phyloP scores from a whole-genome alignment of 2,888 invertebrate genomes.

The Sussaba pulchella region DNA sequence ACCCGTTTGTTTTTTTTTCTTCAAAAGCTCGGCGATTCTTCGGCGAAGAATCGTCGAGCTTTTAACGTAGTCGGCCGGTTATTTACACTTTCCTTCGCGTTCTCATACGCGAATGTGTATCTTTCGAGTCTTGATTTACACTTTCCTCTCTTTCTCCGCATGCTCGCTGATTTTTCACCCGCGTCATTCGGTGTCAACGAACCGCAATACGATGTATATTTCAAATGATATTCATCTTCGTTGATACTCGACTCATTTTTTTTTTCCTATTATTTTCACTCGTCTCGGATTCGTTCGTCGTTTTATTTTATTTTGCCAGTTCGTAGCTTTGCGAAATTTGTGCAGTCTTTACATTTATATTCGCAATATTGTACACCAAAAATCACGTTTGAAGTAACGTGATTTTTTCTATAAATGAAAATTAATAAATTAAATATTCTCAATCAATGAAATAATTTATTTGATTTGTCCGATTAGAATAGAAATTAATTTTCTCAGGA shows the following conservation, averaged over 20 bases:
- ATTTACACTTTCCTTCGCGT: constrained; percentile 38
- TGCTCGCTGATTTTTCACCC: constrained; percentile 1
- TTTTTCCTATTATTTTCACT: constrained; percentile 1
- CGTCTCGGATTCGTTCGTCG: background rate
- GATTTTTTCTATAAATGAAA: background rate
- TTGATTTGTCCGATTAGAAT: no score
- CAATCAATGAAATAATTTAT: background rate
- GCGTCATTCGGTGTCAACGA: constrained; percentile 35
- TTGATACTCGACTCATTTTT: constrained; percentile 32
- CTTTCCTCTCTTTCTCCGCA: no score
- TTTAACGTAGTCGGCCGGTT: constrained; percentile 13
- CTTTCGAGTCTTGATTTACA: constrained; percentile 41
- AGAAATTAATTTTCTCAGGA: background rate
- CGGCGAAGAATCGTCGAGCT: constrained; percentile 7
- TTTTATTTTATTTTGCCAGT: background rate
- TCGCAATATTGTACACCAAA: background rate
- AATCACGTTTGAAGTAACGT: background rate
- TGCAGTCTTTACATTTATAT: no score
- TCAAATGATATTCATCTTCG: constrained; percentile 16
- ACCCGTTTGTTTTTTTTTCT: background rate
- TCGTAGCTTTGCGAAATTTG: no score
- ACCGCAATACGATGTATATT: constrained; percentile 9
- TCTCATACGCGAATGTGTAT: constrained; percentile 3
- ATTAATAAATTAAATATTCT: background rate
- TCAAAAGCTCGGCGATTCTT: constrained; percentile 10